These are phyloP conservation scores for Pagrus major DNA, from an alignment of 2,113 vertebrate genomes.

Conservation along the genomic window DNA sequence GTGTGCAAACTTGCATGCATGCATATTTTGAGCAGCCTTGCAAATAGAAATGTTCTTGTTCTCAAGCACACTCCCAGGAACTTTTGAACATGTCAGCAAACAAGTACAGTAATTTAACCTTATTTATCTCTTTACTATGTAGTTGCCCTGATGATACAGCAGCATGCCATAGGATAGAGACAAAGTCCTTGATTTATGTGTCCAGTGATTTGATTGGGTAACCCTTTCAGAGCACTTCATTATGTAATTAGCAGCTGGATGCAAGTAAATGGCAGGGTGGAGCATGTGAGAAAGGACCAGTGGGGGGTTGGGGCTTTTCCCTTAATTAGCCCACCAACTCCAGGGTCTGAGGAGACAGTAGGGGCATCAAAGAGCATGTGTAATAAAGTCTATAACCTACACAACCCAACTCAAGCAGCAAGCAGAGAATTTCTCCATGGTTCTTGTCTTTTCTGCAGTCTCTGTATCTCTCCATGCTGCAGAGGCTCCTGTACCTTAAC, in stretches of 20 bases:
- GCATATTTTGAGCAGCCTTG: not conserved
- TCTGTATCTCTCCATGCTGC: not conserved
- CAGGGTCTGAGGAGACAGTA: slow-evolving; percentile 37
- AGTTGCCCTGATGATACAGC: slow-evolving; percentile 15
- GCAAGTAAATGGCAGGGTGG: slow-evolving; percentile 65
- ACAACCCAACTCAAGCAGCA: not conserved
- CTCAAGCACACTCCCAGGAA: not conserved
- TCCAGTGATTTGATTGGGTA: slow-evolving; percentile 70
- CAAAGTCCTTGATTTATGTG: slow-evolving; percentile 76
- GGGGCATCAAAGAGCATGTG: slow-evolving; percentile 67
- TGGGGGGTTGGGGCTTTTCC: slow-evolving; percentile 54
- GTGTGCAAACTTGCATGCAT: not conserved
- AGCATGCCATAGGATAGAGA: not conserved
- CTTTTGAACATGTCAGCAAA: slow-evolving; percentile 14
- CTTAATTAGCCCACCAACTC: slow-evolving; percentile 72
- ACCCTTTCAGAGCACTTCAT: slow-evolving; percentile 77
- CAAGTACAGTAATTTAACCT: not conserved
- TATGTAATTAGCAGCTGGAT: slow-evolving; percentile 77
- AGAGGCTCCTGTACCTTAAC: not conserved
- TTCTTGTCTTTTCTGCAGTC: slow-evolving; percentile 22
- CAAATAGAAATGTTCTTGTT: not conserved
- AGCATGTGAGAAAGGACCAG: slow-evolving; percentile 32
- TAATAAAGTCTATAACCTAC: slow-evolving; percentile 39
- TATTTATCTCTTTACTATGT: slow-evolving; percentile 31
- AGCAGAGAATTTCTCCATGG: slow-evolving; percentile 16